Evolutionary conservation across 2,888 invertebrate species (phyloP).

Genomic region (Nomada flava): DNA sequence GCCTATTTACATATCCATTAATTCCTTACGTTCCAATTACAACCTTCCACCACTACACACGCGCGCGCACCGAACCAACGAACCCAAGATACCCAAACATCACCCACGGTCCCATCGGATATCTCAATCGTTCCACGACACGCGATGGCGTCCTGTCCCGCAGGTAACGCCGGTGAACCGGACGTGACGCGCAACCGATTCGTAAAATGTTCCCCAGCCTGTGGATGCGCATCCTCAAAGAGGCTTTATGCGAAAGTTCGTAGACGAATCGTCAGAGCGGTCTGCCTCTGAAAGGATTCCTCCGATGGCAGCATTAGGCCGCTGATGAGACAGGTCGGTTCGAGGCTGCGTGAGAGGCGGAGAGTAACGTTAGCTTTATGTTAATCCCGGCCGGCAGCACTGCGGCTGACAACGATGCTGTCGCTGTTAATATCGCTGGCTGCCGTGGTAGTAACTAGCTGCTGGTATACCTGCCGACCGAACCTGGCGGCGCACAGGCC

Average conservation of each 20-base stretch:
- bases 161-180: no score
- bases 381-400: constrained; percentile 79
- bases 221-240: constrained; percentile 14
- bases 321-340: constrained; percentile 63
- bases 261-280: neutral
- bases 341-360: constrained; percentile 18
- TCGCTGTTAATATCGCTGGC: constrained; percentile 82
- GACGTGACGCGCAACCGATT: neutral
- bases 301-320: constrained; percentile 48
- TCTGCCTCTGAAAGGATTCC: constrained; percentile 32
- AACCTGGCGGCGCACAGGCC: constrained; percentile 56
- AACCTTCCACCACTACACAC: no score
- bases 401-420: constrained; percentile 81
- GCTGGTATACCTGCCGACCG: constrained; percentile 74
- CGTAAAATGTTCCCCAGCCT: neutral
- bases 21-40: no score
- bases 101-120: neutral
- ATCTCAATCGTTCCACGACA: neutral
- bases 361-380: constrained; percentile 78
- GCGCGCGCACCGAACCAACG: neutral
- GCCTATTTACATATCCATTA: no score
- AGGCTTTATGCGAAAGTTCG: constrained; percentile 23
- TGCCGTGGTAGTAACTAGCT: constrained; percentile 79
- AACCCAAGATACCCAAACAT: neutral
- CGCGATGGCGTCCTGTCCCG: neutral